Conservation (phyloP, 2,888 invertebrate genomes). For the Apodemia mormo region DNA sequence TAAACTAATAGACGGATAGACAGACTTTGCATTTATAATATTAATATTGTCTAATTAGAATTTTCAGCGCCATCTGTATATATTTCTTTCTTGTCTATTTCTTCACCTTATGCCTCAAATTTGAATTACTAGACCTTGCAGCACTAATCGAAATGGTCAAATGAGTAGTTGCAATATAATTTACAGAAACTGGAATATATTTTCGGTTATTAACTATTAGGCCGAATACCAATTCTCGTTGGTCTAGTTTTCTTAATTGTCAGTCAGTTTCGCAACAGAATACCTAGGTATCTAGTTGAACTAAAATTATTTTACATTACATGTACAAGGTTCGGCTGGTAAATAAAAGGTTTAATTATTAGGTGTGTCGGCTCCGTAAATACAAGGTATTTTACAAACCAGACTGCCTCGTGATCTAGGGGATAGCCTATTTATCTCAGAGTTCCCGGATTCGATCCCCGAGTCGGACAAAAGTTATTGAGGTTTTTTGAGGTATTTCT, state of each 20-base stretch:
- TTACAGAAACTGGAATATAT: conserved; percentile 17
- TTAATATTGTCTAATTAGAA: no score
- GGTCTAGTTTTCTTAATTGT: conserved; percentile 27
- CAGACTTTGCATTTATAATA: no score
- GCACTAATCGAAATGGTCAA: neutral
- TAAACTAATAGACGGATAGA: no score
- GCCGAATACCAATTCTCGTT: conserved; percentile 28
- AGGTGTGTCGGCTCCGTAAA: neutral
- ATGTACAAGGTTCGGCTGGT: conserved; percentile 1
- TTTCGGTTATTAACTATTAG: conserved; percentile 34
- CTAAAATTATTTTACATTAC: conserved; percentile 22
- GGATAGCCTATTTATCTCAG: no score
- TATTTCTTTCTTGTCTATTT: no score
- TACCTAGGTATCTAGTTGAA: neutral
- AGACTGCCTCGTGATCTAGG: no score
- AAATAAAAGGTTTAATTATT: conserved; percentile 12
- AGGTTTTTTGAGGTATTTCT: no score
- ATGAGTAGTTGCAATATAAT: neutral
- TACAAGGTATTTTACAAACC: neutral
- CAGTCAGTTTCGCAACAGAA: conserved; percentile 27
- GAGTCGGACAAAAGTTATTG: no score
- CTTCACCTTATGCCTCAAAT: no score
- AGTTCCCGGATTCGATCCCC: no score
- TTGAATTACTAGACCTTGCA: neutral
- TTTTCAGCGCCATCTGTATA: no score